phyloP scores from a whole-genome alignment of 2,888 invertebrate species.

The Pseudococcus longispinus region DNA sequence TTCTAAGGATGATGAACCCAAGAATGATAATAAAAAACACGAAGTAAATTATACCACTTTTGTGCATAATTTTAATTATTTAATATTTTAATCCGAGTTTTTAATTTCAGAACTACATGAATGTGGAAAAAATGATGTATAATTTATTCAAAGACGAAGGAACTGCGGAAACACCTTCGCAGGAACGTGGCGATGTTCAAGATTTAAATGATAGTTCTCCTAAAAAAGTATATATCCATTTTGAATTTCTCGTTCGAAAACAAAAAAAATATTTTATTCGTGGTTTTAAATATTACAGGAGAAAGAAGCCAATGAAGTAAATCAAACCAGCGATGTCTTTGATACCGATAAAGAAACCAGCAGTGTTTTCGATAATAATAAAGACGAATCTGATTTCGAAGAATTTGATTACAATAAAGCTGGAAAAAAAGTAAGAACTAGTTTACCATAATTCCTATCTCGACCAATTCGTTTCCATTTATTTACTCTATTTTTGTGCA shows the following conservation, averaged over 20 bases:
- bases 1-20: not conserved
- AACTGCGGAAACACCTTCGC: not conserved
- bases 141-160: constrained; percentile 23
- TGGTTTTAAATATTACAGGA: not conserved
- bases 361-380: not conserved
- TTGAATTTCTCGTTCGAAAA: not conserved
- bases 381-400: constrained; percentile 24
- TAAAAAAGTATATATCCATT: constrained; percentile 2
- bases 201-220: not conserved
- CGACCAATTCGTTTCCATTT: not conserved
- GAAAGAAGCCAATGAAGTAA: not conserved
- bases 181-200: not conserved
- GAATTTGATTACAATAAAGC: constrained; percentile 4
- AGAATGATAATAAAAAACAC: not conserved
- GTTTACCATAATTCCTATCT: too few species aligned
- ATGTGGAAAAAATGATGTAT: constrained; percentile 27
- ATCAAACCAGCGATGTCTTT: not conserved
- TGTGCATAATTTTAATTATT: not conserved
- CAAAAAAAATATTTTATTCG: not conserved
- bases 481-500: not conserved
- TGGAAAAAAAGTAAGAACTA: constrained; percentile 1
- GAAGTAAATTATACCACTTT: not conserved
- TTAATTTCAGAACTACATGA: constrained; percentile 1
- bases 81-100: not conserved
- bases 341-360: not conserved